These are phyloP conservation scores for Sula dactylatra DNA, from an alignment of 2,113 vertebrate genomes.

Conservation along the genomic window DNA sequence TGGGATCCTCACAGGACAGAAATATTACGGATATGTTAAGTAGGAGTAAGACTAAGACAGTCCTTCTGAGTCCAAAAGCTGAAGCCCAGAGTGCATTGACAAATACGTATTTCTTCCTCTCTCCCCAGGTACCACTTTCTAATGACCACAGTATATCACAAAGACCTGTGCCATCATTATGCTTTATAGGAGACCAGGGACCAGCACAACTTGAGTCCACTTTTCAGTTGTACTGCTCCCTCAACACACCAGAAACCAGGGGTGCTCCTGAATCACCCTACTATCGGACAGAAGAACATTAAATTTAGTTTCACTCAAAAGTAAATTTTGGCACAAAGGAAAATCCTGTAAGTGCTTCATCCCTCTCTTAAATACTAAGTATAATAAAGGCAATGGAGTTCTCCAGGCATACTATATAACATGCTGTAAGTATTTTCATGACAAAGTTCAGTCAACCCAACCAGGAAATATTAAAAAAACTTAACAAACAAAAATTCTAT, in stretches of 20 bases:
- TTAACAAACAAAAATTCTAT: background rate
- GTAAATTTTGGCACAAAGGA: background rate
- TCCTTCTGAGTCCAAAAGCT: background rate
- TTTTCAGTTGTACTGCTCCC: background rate
- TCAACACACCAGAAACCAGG: background rate
- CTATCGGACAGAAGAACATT: background rate
- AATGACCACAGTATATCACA: background rate
- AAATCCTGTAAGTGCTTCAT: background rate
- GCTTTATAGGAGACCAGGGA: background rate
- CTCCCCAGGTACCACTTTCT: background rate
- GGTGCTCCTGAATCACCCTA: background rate
- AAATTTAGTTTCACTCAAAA: background rate
- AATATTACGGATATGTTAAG: background rate
- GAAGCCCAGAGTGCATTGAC: background rate
- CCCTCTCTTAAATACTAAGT: background rate
- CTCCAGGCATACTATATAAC: background rate
- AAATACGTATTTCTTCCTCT: background rate
- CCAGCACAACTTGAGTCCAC: background rate
- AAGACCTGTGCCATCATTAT: background rate
- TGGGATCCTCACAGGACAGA: background rate
- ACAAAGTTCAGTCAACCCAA: background rate
- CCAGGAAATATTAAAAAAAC: background rate
- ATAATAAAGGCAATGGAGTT: background rate
- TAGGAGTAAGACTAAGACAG: background rate
- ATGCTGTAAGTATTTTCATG: background rate